Base-by-base conservation (phyloP, 2,113 vertebrate species). In the Trochalopteron elliotii region DNA sequence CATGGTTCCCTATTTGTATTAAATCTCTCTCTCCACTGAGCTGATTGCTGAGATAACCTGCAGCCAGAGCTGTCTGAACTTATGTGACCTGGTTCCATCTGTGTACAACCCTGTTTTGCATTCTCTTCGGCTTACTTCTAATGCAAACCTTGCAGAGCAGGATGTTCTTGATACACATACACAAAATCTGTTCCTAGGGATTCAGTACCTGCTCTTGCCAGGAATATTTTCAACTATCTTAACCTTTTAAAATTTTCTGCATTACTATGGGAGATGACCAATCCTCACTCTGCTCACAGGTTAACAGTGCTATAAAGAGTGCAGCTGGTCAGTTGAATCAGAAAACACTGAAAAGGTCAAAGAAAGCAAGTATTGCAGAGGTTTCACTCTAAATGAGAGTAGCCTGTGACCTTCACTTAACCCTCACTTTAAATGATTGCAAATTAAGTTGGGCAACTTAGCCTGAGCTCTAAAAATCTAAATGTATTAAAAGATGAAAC, bases 401-500 rank as follows among this genome's bases (percentile, higher is more conserved):
- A 84, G 89, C 87, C 96, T 75, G 89, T 87, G 82, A 96, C 96
- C 97, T 94, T 97, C 95, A 94, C 89, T 97, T 97, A 97, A 93
- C 96, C 94, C 87, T 61, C 91, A 64, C 74, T 96, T 96, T 72
- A 94, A 93, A 94, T 92, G 68, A 85, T 96, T 97, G 91, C 71
- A 93, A 95, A 97, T 97, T 92, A 94, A 95, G 75, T 93, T 84
- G 77, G 61, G 82, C 60, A 75, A 87, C 87, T 81, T 94, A 89
- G 87, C 56, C 82, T 60, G 65, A 82, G 80, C 87, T 83, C 68
- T 81, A 63, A 95, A 97, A 96, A 75, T 83, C 93, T 92, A 95
- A 97, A 89, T 45, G 61, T 91, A 94, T 94, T 15, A 6, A 92
- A 91, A 95, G 70, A 92, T 77, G 77, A 95, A 96, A 94, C 85